A percentile compares a stretch with the other conserved stretches of the same genome.
Conservation (phyloP, 1,140 invertebrate species). For the Apis cerana region DNA sequence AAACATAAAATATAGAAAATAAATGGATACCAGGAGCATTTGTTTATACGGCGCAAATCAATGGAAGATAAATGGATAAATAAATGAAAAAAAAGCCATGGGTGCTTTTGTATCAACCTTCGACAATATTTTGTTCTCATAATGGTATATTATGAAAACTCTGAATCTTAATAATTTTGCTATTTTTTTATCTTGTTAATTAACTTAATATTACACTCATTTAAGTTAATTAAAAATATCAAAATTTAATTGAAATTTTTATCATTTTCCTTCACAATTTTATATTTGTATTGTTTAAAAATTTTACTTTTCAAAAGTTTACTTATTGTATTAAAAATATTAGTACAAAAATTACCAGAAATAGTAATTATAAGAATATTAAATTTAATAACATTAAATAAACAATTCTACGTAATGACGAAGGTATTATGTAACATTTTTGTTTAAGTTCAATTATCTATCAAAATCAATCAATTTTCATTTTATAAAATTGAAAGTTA, state of each 20-base stretch:
- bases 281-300: not conserved
- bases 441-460: not conserved
- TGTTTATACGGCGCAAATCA: slow-evolving; percentile 43
- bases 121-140: slow-evolving; percentile 28
- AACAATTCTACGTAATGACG: not conserved
- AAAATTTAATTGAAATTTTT: slow-evolving; percentile 13
- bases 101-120: slow-evolving; percentile 43
- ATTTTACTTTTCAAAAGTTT: not conserved
- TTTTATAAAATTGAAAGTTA: not conserved
- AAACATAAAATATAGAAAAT: slow-evolving; percentile 45
- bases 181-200: not conserved
- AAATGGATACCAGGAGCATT: slow-evolving; percentile 47
- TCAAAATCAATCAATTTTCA: not conserved
- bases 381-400: not conserved
- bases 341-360: not conserved
- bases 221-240: slow-evolving; percentile 2
- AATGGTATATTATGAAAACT: not conserved
- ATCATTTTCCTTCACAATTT: slow-evolving; percentile 10
- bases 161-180: not conserved
- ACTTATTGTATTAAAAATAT: not conserved
- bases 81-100: slow-evolving; percentile 41
- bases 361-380: not conserved
- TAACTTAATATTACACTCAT: slow-evolving; percentile 8
- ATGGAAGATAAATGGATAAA: slow-evolving; percentile 46
- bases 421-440: not conserved